Evolutionary conservation across 1,140 invertebrate genomes (phyloP), one percentile per base, ranked within the genome.

Genomic region (honey bee (Apis mellifera)): DNA sequence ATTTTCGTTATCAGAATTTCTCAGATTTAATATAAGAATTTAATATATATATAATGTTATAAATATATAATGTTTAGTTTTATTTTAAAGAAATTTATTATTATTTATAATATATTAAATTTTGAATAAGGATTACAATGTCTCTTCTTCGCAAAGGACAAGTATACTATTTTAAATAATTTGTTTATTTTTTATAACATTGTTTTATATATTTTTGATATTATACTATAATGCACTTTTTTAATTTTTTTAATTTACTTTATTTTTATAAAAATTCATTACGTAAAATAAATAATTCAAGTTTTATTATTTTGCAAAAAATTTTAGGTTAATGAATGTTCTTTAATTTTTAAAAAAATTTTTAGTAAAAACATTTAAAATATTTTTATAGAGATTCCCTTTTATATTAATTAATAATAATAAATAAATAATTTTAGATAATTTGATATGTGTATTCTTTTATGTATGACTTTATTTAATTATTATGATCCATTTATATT

Each of bases 121-220:
- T 68, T 68, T 73, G 57, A n/a, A 64, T 5, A 52, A 9, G n/a
- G 21, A 23, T 60, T 57, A 23, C 69, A 11, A 88, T 88, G 86
- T 88, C 86, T 55, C 70, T 88, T 11, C 26, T 78, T 7, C 86
- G 86, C 50, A 68, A 50, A 70, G 83, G 78, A 65, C 86, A 88
- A 79, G 86, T 88, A 74, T 32, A 54, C 4, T 7, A 42, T 42
- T 42, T 42, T 42, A 42, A 42, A 42, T 42, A 42, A 42, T 42
- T 42, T 42, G 5, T 42, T 42, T 32, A 1, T 48, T 5, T 64
- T 65, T 62, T 21, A 64, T 9, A 65, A 21, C 42, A 26, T 26
- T 59, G 4, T 21, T 2, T 48, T 11, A 8, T 21, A 15, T 50
- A 0, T 59, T 5, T 26, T 7, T 26, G 60, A 8, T 12, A n/a